These are phyloP conservation scores for Thamnaconus septentrionalis DNA, from an alignment of 2,113 vertebrate species.

Conservation along the genomic window DNA sequence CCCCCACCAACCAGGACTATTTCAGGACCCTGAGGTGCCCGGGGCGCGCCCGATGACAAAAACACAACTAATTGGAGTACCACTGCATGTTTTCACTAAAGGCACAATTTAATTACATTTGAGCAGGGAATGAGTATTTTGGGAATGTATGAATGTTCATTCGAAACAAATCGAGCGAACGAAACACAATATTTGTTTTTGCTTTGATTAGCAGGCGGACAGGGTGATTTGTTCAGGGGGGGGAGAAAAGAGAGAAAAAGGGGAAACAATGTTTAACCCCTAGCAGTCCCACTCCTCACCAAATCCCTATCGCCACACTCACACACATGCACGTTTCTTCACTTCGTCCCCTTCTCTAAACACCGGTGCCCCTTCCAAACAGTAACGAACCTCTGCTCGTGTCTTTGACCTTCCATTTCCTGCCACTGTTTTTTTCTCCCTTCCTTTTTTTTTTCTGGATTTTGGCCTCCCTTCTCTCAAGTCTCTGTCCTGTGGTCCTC, in stretches of 20 bases:
- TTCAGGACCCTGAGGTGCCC: slow-evolving; percentile 68
- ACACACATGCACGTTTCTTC: slow-evolving; percentile 13
- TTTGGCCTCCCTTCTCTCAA: slow-evolving; percentile 6
- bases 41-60: slow-evolving; percentile 75
- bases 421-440: slow-evolving; percentile 3
- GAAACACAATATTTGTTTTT: slow-evolving; percentile 84
- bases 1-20: slow-evolving; percentile 42
- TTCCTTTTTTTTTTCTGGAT: neutral
- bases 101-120: slow-evolving; percentile 86
- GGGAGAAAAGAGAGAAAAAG: slow-evolving; percentile 31
- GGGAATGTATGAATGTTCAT: slow-evolving; percentile 80
- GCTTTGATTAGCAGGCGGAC: slow-evolving; percentile 81
- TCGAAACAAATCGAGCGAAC: slow-evolving; percentile 82
- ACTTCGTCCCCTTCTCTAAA: slow-evolving; percentile 33
- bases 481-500: slow-evolving; percentile 53
- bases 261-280: slow-evolving; percentile 69
- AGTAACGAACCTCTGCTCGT: slow-evolving; percentile 71
- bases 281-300: slow-evolving; percentile 36
- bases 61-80: slow-evolving; percentile 84
- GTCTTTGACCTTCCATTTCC: slow-evolving; percentile 46
- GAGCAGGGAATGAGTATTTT: slow-evolving; percentile 81
- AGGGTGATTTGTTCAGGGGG: slow-evolving; percentile 73
- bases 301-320: neutral
- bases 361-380: slow-evolving; percentile 51
- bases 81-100: slow-evolving; percentile 82